phyloP scores from a whole-genome alignment of 1,140 invertebrate genomes.

The Brachionus rotundiformis region DNA sequence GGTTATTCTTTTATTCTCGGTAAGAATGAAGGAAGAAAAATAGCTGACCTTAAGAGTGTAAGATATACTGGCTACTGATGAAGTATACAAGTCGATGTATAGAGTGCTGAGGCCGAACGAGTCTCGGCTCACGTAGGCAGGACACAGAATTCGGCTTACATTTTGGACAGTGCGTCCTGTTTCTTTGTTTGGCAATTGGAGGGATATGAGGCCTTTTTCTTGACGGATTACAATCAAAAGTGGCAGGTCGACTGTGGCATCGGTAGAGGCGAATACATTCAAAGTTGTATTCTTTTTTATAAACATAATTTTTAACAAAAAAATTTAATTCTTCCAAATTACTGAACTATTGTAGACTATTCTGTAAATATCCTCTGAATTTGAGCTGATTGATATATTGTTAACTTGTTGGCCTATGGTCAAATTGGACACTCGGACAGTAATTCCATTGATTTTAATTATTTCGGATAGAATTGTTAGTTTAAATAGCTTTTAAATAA shows the following conservation, averaged over 20 bases:
- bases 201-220: conserved; percentile 27
- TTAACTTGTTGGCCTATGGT: conserved; percentile 4
- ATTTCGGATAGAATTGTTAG: background rate
- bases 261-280: conserved; percentile 23
- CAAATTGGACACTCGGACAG: conserved; percentile 21
- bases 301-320: background rate
- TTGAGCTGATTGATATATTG: conserved; percentile 34
- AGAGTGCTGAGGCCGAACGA: conserved; percentile 7
- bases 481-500: conserved; percentile 2
- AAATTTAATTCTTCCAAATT: background rate
- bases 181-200: conserved; percentile 35
- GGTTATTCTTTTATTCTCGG: conserved; percentile 39
- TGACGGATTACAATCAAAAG: conserved; percentile 48
- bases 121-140: conserved; percentile 35
- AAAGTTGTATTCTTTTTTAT: conserved; percentile 39
- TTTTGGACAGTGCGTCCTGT: conserved; percentile 42
- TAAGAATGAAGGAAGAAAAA: conserved; percentile 40
- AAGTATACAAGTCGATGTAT: conserved; percentile 47
- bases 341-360: conserved; percentile 45
- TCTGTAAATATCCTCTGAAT: conserved; percentile 39
- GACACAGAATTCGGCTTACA: conserved; percentile 48
- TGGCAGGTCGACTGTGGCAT: conserved; percentile 26
- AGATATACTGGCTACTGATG: background rate
- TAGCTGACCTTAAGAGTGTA: conserved; percentile 46
- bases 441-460: background rate